Evolutionary conservation across 1,140 invertebrate genomes (phyloP).

Genomic region (Drosophila sproati): DNA sequence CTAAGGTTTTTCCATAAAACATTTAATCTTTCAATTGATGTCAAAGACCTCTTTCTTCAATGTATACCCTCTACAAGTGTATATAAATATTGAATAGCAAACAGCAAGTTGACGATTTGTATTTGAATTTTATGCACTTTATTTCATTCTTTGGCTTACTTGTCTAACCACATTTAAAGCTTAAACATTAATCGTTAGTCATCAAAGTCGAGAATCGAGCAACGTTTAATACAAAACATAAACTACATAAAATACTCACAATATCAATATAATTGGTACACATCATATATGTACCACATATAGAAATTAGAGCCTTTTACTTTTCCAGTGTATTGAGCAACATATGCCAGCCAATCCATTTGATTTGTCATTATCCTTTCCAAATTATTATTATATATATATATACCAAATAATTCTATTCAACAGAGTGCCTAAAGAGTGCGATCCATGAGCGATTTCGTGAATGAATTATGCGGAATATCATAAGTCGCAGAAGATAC

Average conservation of each 20-base stretch:
- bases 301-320: conserved; percentile 4
- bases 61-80: neutral
- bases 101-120: conserved; percentile 3
- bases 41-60: no score
- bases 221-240: conserved; percentile 51
- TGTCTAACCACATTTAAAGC: conserved; percentile 79
- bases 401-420: conserved; percentile 4
- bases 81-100: conserved; percentile 22
- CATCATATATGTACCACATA: conserved; percentile 41
- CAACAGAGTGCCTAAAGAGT: conserved; percentile 4
- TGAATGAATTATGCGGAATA: conserved; percentile 4
- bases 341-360: conserved; percentile 25
- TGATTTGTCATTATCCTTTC: conserved; percentile 39
- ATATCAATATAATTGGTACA: conserved; percentile 55
- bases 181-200: conserved; percentile 58
- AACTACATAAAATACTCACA: conserved; percentile 64
- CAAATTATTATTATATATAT: conserved; percentile 27
- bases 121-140: conserved; percentile 73
- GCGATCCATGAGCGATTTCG: conserved; percentile 12
- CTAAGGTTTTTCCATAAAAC: no score
- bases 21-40: no score
- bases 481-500: conserved; percentile 15
- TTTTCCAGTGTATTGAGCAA: conserved; percentile 31
- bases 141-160: conserved; percentile 69
- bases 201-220: conserved; percentile 47